Evolutionary conservation across 1,140 invertebrate species (phyloP).

Genomic region (Bombus confusus): DNA sequence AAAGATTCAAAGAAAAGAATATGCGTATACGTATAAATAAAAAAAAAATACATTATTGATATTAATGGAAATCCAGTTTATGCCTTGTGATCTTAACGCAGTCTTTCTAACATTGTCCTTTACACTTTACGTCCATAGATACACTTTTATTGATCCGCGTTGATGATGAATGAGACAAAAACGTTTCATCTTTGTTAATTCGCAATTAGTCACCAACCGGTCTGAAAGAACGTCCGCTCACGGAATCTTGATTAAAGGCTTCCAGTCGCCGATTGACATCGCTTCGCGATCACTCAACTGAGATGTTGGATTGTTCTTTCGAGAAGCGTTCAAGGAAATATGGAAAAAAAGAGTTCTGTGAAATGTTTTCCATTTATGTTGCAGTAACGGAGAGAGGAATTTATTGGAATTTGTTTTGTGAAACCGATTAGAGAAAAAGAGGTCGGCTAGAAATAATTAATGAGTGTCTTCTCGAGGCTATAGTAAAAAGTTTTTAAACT

Average conservation of each 20-base stretch:
- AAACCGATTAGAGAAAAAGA: neutral
- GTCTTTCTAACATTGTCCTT: neutral
- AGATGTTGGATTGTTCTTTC: neutral
- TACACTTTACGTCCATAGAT: neutral
- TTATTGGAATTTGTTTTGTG: neutral
- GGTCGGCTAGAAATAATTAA: neutral
- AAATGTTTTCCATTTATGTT: neutral
- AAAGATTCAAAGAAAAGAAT: too few relatives aligned
- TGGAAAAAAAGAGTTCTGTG: neutral
- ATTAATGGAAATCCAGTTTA: too few relatives aligned
- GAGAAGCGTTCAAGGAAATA: neutral
- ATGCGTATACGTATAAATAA: too few relatives aligned
- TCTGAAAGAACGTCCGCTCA: neutral
- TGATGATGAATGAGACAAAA: neutral
- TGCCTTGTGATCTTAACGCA: neutral
- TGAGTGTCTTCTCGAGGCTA: neutral
- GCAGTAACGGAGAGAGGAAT: neutral
- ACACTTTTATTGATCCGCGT: neutral
- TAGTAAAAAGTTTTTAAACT: neutral
- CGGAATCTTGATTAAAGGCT: neutral
- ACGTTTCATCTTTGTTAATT: conserved; percentile 26
- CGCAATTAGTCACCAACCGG: conserved; percentile 27
- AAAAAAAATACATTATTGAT: too few relatives aligned
- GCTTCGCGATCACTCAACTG: neutral
- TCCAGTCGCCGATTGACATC: neutral